Evolutionary conservation across 2,797 vertebrate genomes (phyloP).

Genomic region (Coregonus sp.): DNA sequence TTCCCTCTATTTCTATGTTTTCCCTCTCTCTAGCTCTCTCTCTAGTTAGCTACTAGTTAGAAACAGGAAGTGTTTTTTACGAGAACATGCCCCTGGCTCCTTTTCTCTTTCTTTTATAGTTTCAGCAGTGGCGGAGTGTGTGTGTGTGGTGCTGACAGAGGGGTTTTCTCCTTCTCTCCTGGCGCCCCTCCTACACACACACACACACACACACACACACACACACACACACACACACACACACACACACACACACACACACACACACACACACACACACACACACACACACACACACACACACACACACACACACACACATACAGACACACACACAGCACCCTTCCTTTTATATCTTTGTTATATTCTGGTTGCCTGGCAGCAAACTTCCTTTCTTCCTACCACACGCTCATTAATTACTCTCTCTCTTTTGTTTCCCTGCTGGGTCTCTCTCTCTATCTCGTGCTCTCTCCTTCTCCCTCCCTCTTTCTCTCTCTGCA

Average conservation of each 20-base stretch:
- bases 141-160: background rate
- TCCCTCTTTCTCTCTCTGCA: background rate
- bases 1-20: background rate
- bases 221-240: background rate
- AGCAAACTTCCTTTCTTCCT: background rate
- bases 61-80: constrained; percentile 1
- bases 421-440: background rate
- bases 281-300: constrained; percentile 3
- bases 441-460: background rate
- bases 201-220: background rate
- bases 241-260: no score
- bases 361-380: background rate
- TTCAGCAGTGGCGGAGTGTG: background rate
- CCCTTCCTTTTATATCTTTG: background rate
- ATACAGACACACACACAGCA: background rate
- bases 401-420: background rate
- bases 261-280: background rate
- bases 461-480: background rate
- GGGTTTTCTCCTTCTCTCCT: background rate
- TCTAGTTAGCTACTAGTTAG: background rate
- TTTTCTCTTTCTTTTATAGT: background rate
- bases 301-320: constrained; percentile 1
- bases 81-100: background rate
- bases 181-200: background rate
- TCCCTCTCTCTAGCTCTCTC: background rate